Evolutionary conservation across 1,140 invertebrate genomes (phyloP), one percentile per base, ranked within the genome.

Genomic region (Daktulosphaira vitifoliae): DNA sequence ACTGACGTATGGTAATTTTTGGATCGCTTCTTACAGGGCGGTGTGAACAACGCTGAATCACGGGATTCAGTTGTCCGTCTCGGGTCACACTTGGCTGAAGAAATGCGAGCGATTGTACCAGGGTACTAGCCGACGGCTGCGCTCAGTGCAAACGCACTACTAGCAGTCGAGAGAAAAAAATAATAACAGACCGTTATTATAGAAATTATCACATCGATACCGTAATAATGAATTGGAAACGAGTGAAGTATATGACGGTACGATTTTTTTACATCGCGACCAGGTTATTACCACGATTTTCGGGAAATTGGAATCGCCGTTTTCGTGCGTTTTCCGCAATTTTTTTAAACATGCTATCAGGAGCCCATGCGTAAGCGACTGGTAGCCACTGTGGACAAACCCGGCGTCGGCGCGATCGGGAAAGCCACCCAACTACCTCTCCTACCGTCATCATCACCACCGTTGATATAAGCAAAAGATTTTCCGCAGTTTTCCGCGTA

Each of bases 41-140:
- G 29, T 33, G 29, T 33, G 29, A 33, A 33, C 29, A 11, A 11
- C 11, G 5, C 29, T 11, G 5, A 11, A 11, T 11, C 29, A 11
- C 29, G 29, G 11, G 29, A 33, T 5, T 11, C 11, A 11, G 56
- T 26, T 23, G 42, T 29, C 42, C 26, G 38, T 39, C 23, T 15
- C 56, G 42, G 42, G 56, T 62, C 56, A 62, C 56, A 62, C 56
- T 62, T 62, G 56, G 56, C 56, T 62, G 56, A 62, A 62, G 56
- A 62, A 62, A 62, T 62, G 56, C 56, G 56, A 62, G 56, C 56
- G 56, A 62, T 62, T 62, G 56, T 62, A 62, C 56, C 56, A 62
- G 56, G 56, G n/a, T 62, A 62, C 18, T 16, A 62, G 56, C 44
- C 23, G 25, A 13, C 23, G 16, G 22, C 37, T 5, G 38, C 51